Evolutionary conservation across 2,888 invertebrate species (phyloP).

Genomic region (Melanargia galathea): DNA sequence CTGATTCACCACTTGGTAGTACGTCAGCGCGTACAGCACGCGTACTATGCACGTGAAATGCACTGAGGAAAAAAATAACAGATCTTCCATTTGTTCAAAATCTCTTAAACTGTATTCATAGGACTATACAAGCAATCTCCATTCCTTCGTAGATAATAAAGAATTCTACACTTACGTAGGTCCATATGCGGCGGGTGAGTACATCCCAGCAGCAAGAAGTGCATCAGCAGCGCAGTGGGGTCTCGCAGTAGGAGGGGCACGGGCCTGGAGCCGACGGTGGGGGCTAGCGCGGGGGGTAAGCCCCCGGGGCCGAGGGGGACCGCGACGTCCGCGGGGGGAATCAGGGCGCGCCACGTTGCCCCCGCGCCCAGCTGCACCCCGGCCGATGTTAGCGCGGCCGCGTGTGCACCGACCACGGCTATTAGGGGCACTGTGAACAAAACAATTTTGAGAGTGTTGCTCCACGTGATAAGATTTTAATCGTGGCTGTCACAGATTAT

Average conservation of each 20-base stretch:
- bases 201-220: slow-evolving; percentile 92
- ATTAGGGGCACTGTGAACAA: slow-evolving; percentile 88
- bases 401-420: slow-evolving; percentile 93
- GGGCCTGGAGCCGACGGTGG: slow-evolving; percentile 49
- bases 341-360: slow-evolving; percentile 52
- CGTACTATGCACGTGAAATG: slow-evolving; percentile 94
- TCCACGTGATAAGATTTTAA: too few species aligned
- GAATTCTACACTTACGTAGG: slow-evolving; percentile 84
- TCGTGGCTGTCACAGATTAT: too few species aligned
- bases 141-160: too few species aligned
- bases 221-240: slow-evolving; percentile 92
- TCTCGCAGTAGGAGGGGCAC: slow-evolving; percentile 94
- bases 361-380: slow-evolving; percentile 56
- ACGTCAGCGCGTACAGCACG: slow-evolving; percentile 93
- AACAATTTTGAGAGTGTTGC: too few species aligned
- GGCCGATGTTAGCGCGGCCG: slow-evolving; percentile 83
- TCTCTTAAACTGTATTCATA: too few species aligned
- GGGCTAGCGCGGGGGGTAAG: slow-evolving; percentile 44
- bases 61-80: slow-evolving; percentile 75
- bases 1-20: slow-evolving; percentile 93
- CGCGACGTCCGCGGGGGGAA: slow-evolving; percentile 43
- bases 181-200: slow-evolving; percentile 86
- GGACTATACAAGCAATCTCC: too few species aligned
- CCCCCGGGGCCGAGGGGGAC: slow-evolving; percentile 39
- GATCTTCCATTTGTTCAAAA: too few species aligned